Conservation (phyloP, 1,140 invertebrate species). For the Procambarus virginalis region DNA sequence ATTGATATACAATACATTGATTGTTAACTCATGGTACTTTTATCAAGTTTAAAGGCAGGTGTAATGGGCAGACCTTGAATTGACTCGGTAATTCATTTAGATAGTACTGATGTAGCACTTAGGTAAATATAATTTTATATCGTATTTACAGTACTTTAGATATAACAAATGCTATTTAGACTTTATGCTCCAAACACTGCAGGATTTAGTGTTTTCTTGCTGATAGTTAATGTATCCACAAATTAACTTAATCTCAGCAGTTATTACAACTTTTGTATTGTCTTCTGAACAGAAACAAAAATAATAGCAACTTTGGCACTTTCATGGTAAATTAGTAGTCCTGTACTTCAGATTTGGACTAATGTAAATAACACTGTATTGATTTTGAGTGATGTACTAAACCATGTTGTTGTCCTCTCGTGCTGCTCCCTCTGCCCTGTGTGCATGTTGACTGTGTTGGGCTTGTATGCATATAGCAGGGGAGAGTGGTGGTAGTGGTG, state of each 20-base stretch:
- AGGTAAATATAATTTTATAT: too few species aligned
- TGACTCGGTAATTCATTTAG: too few species aligned
- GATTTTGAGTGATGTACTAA: constrained; percentile 43
- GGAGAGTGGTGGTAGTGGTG: constrained; percentile 42
- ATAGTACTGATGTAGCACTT: too few species aligned
- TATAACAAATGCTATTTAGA: neutral
- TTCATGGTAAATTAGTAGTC: neutral
- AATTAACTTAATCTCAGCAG: neutral
- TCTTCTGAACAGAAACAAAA: neutral
- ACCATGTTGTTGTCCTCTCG: constrained; percentile 41
- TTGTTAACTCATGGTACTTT: too few species aligned
- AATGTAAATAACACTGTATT: neutral
- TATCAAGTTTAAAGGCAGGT: too few species aligned
- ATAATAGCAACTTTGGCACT: neutral
- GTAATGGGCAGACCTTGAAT: too few species aligned
- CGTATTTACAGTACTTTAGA: neutral
- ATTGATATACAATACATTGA: too few species aligned
- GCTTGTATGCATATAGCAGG: constrained; percentile 43
- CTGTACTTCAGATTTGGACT: neutral
- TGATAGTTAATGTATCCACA: neutral
- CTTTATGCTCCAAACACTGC: neutral
- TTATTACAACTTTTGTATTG: neutral
- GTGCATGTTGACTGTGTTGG: constrained; percentile 55
- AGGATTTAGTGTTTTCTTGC: neutral
- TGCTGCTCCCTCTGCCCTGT: constrained; percentile 49